phyloP scores from a whole-genome alignment of 2,113 vertebrate species.

The Lichenostomus cassidix region DNA sequence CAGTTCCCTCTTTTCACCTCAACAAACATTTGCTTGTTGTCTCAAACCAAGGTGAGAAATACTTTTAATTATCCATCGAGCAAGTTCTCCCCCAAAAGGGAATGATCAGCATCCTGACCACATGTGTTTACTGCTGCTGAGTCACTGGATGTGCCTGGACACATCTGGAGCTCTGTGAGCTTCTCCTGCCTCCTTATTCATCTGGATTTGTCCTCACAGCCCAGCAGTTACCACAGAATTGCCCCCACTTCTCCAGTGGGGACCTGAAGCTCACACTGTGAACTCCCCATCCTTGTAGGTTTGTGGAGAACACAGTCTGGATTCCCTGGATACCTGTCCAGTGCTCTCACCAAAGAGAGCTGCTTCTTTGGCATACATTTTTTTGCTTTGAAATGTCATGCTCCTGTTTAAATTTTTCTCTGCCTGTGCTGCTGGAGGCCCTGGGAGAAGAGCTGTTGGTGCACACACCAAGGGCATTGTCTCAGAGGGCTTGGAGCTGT shows the following conservation, averaged over 20 bases:
- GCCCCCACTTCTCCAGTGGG: not conserved
- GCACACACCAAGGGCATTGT: not conserved
- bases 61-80: not conserved
- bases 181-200: not conserved
- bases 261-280: not conserved
- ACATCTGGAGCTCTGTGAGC: not conserved
- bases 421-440: not conserved
- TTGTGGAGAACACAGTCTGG: not conserved
- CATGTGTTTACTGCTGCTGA: not conserved
- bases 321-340: not conserved
- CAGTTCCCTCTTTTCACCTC: not conserved
- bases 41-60: not conserved
- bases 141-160: not conserved
- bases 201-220: not conserved
- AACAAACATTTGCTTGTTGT: not conserved
- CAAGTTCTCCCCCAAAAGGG: not conserved
- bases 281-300: accelerated
- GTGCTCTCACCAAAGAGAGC: not conserved
- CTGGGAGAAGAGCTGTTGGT: not conserved
- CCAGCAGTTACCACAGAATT: not conserved
- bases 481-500: not conserved
- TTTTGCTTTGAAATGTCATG: not conserved
- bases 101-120: not conserved
- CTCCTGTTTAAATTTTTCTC: not conserved
- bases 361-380: not conserved